Base-by-base conservation (phyloP, 2,888 invertebrate genomes). In the Camponotus fellah region DNA sequence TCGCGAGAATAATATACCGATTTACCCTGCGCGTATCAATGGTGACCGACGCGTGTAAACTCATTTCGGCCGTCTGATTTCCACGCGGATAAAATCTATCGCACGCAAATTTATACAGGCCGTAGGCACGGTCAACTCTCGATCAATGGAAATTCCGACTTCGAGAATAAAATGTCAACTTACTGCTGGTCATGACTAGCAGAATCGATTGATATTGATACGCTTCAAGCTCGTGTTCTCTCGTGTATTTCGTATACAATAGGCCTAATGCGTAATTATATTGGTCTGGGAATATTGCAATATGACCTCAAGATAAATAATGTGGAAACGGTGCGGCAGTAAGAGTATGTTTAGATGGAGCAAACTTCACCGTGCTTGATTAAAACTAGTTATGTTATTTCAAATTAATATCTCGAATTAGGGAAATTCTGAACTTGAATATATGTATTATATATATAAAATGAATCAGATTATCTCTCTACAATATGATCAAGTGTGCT, bases 271-370 rank as follows among this genome's bases (percentile, higher is more conserved):
- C 37, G 21, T 34, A n/a, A 14, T 69, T 69, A 26, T 21, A 60
- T 71, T 71, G 58, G n/a, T 43, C 71, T 56, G 46, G 26, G 46
- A 80, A 80, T 71, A 62, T 80, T 80, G 69, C 71, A 71, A 80
- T 71, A 60, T 80, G 34, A 49, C 34, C 37, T 46, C 46, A 71
- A 71, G 12, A 80, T 71, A 80, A 80, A 80, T 80, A 71, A 80
- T 80, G 46, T n/a, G 26, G 8, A 69, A 46, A 79, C 12, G 43
- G 58, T 17, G 21, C 34, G 14, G 40, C n/a, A 34, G 60, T 17
- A 21, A 26, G 37, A 46, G 46, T 26, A 60, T 71, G 49, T 80
- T 80, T 80, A 62, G 32, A 34, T 21, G 34, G n/a, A 56, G 60
- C 46, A 80, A 80, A 80, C 71, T 79, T 80, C 58, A 32, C 8